phyloP scores from a whole-genome alignment of 2,113 vertebrate genomes.

The Aplodontia rufa region DNA sequence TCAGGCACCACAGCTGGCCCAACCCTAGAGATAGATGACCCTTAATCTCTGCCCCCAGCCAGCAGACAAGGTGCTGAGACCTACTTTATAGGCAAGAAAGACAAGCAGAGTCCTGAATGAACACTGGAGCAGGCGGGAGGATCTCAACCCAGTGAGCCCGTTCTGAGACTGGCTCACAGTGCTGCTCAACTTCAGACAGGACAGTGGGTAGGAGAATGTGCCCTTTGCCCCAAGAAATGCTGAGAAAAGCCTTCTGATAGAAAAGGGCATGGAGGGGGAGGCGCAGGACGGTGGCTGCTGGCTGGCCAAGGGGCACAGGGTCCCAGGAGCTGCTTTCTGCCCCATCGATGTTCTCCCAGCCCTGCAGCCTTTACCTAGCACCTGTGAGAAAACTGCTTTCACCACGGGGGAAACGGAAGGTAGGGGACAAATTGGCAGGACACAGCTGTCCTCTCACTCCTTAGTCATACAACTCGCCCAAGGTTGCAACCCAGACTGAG shows the following conservation, averaged over 20 bases:
- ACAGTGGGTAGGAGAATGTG: neutral
- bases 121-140: neutral
- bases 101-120: neutral
- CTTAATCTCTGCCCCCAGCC: neutral
- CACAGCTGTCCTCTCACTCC: neutral
- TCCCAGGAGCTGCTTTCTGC: neutral
- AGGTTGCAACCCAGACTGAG: fast-evolving
- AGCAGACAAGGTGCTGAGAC: neutral
- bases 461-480: neutral
- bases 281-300: neutral
- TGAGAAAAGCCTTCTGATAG: neutral
- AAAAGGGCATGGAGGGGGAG: neutral
- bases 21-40: neutral
- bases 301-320: neutral
- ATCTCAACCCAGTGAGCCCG: neutral
- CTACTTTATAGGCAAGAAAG: neutral
- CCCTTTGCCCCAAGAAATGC: neutral
- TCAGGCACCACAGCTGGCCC: neutral
- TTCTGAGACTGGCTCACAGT: neutral
- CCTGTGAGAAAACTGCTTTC: neutral
- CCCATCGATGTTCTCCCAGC: fast-evolving
- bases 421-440: neutral
- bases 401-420: neutral
- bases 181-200: neutral
- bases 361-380: neutral